A percentile compares a stretch with the other conserved stretches of the same genome.
These are phyloP conservation scores for Cladopsammia gracilis DNA, from an alignment of 64 coral and sea anemone species.

Conservation along the genomic window DNA sequence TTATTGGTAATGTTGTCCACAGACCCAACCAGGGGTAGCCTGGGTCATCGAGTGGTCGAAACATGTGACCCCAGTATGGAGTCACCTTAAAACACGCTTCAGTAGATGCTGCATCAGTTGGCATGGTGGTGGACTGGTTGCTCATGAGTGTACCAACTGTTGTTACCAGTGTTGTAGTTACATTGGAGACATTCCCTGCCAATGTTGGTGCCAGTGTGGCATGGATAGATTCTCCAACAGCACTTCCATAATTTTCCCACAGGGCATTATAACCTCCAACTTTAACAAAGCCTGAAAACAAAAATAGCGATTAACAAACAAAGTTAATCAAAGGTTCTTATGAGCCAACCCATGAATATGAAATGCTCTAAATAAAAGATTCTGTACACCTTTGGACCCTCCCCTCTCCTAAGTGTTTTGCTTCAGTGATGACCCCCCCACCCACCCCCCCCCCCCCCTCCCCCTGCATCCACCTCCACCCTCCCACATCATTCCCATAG, in stretches of 20 bases:
- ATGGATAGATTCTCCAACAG: slow-evolving; percentile 58
- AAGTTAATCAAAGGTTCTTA: too few relatives aligned
- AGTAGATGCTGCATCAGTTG: background rate
- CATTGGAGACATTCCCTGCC: background rate
- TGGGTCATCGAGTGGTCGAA: slow-evolving; percentile 81
- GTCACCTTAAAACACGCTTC: slow-evolving; percentile 67
- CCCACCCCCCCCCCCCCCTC: too few relatives aligned
- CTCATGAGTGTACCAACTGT: background rate
- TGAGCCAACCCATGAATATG: too few relatives aligned
- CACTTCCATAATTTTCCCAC: slow-evolving; percentile 75
- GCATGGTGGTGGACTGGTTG: background rate
- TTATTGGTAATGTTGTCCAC: slow-evolving; percentile 75
- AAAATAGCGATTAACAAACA: background rate
- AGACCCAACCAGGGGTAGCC: slow-evolving; percentile 85
- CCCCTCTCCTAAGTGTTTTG: too few relatives aligned
- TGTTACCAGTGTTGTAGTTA: background rate
- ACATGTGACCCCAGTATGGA: slow-evolving; percentile 79
- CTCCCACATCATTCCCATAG: too few relatives aligned
- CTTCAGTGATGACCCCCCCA: too few relatives aligned
- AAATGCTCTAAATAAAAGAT: too few relatives aligned
- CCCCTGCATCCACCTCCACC: too few relatives aligned
- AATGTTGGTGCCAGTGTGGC: background rate
- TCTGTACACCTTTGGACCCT: too few relatives aligned
- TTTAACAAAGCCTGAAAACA: slow-evolving; percentile 81
- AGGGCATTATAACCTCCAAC: slow-evolving; percentile 84